Percentiles rank a stretch among this genome's conserved stretches.
These are phyloP conservation scores for Tragelaphus strepsiceros DNA, from an alignment of 2,113 vertebrate species.

Conservation along the genomic window DNA sequence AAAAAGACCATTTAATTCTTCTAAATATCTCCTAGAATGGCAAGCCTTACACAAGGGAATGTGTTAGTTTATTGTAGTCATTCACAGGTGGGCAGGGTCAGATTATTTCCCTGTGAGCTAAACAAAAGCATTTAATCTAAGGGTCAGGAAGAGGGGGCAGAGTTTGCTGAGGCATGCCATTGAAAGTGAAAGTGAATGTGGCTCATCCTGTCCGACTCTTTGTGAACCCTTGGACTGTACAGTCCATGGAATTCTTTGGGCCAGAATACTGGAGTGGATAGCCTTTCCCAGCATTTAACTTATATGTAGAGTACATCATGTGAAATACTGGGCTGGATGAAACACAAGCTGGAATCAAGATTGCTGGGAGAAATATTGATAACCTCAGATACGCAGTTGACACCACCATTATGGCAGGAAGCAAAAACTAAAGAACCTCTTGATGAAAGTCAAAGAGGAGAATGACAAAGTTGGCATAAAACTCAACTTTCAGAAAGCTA, in stretches of 20 bases:
- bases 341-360: neutral
- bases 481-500: neutral
- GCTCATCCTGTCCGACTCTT: fast-evolving
- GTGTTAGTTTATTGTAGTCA: neutral
- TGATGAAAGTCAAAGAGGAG: neutral
- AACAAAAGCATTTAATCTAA: neutral
- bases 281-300: neutral
- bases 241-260: neutral
- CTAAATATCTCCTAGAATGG: neutral
- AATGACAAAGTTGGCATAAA: neutral
- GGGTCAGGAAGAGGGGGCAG: neutral
- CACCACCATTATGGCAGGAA: neutral
- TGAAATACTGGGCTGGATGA: neutral
- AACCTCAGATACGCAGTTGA: neutral
- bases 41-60: neutral
- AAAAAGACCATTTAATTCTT: neutral
- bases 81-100: neutral
- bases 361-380: neutral
- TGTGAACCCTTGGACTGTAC: neutral
- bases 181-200: neutral
- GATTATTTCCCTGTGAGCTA: neutral
- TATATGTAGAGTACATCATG: neutral
- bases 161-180: neutral
- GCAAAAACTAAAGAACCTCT: neutral
- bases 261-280: neutral